These are phyloP conservation scores for Aphyosemion australe DNA, from an alignment of 2,113 vertebrate genomes.

Conservation along the genomic window DNA sequence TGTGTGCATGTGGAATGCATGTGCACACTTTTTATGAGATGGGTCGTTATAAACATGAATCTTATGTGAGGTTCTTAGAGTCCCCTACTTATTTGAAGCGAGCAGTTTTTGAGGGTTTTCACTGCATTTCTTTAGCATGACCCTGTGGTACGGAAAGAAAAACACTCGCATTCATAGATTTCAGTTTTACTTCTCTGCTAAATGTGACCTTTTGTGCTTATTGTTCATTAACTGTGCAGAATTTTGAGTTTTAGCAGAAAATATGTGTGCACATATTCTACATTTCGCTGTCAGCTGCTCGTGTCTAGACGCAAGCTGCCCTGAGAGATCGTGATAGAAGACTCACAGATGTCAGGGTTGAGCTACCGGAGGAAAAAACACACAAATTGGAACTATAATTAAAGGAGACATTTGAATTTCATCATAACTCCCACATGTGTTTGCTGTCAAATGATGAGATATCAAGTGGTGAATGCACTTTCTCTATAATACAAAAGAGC, in stretches of 20 bases:
- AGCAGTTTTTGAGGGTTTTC: not conserved
- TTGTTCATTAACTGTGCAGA: not conserved
- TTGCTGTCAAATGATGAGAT: constrained; percentile 37
- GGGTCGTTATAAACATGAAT: not conserved
- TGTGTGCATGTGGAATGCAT: not conserved
- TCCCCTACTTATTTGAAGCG: not conserved
- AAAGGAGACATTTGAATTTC: constrained; percentile 52
- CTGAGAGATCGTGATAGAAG: constrained; percentile 21
- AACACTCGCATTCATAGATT: not conserved
- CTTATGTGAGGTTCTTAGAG: not conserved
- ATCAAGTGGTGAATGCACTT: constrained; percentile 18
- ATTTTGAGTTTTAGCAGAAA: not conserved
- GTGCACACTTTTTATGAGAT: not conserved
- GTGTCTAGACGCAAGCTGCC: constrained; percentile 13
- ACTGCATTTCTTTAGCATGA: not conserved
- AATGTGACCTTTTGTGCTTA: not conserved
- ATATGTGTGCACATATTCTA: not conserved
- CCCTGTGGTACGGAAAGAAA: not conserved
- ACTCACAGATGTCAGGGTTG: constrained; percentile 37
- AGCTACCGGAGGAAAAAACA: constrained; percentile 25
- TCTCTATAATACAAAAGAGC: constrained; percentile 33
- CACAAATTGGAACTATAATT: constrained; percentile 53
- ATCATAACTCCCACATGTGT: constrained; percentile 33
- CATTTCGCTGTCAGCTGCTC: not conserved
- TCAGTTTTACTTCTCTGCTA: not conserved